Evolutionary conservation across 1,140 invertebrate species (phyloP).

Genomic region (Lepidurus arcticus): DNA sequence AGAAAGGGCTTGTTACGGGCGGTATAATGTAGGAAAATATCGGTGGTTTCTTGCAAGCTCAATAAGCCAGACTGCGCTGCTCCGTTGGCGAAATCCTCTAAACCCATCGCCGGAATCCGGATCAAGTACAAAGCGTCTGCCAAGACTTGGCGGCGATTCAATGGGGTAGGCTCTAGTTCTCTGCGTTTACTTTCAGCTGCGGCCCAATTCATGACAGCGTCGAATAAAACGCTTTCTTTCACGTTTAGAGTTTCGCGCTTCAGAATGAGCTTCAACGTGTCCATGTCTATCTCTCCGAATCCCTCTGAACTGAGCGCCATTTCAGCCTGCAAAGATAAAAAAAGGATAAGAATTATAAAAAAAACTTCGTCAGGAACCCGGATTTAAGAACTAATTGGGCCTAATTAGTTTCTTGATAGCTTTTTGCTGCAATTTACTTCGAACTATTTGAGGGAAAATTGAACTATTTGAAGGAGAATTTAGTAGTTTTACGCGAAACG

Average conservation of each 20-base stretch:
- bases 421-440: too few relatives aligned
- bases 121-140: slow-evolving; percentile 76
- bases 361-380: not conserved
- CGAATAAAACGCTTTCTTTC: slow-evolving; percentile 34
- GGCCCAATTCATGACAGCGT: slow-evolving; percentile 70
- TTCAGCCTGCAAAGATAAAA: slow-evolving; percentile 62
- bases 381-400: too few relatives aligned
- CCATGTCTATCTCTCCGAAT: slow-evolving; percentile 84
- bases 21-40: slow-evolving; percentile 74
- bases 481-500: too few relatives aligned
- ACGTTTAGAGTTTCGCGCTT: slow-evolving; percentile 67
- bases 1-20: slow-evolving; percentile 61
- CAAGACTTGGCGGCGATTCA: slow-evolving; percentile 61
- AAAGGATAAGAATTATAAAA: too few relatives aligned
- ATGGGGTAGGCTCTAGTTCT: slow-evolving; percentile 64
- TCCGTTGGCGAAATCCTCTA: slow-evolving; percentile 86
- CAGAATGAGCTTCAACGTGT: slow-evolving; percentile 79
- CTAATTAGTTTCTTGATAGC: too few relatives aligned
- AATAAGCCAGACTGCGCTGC: slow-evolving; percentile 81
- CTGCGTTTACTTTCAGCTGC: slow-evolving; percentile 72
- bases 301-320: slow-evolving; percentile 88
- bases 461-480: too few relatives aligned
- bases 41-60: slow-evolving; percentile 81
- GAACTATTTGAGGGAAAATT: too few relatives aligned
- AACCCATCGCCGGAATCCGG: slow-evolving; percentile 79